Conservation (phyloP, 2,797 vertebrate genomes). For the Diplodus sargus region DNA sequence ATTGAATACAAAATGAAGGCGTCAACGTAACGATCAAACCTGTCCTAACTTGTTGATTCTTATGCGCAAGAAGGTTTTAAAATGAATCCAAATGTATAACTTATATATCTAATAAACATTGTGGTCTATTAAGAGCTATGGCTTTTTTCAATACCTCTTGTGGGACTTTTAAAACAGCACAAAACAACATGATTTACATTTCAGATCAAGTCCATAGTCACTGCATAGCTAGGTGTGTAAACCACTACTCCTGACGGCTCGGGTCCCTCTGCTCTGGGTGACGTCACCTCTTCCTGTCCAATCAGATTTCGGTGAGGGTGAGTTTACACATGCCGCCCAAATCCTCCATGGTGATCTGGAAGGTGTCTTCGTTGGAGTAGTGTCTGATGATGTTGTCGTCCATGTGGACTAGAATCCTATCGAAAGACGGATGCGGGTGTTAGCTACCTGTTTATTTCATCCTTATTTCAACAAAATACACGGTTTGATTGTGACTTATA, state of each 20-base stretch:
- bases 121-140: constrained; percentile 65
- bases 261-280: background rate
- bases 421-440: background rate
- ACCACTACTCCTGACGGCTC: constrained; percentile 63
- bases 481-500: background rate
- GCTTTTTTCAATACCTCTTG: constrained; percentile 44
- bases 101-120: constrained; percentile 42
- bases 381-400: constrained; percentile 99
- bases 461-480: background rate
- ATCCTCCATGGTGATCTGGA: constrained; percentile 97
- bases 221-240: constrained; percentile 75
- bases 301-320: constrained; percentile 96
- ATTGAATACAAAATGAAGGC: constrained; percentile 43
- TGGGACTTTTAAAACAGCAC: constrained; percentile 34
- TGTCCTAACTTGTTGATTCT: constrained; percentile 34
- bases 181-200: constrained; percentile 44
- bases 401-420: constrained; percentile 98
- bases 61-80: constrained; percentile 46
- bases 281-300: constrained; percentile 15
- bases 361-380: constrained; percentile 99
- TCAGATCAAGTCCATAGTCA: constrained; percentile 55
- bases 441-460: constrained; percentile 3
- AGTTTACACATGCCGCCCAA: constrained; percentile 92
- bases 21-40: constrained; percentile 28
- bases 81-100: constrained; percentile 57